Conservation (phyloP, 2,797 vertebrate genomes). For the Lacerta bilineata region DNA sequence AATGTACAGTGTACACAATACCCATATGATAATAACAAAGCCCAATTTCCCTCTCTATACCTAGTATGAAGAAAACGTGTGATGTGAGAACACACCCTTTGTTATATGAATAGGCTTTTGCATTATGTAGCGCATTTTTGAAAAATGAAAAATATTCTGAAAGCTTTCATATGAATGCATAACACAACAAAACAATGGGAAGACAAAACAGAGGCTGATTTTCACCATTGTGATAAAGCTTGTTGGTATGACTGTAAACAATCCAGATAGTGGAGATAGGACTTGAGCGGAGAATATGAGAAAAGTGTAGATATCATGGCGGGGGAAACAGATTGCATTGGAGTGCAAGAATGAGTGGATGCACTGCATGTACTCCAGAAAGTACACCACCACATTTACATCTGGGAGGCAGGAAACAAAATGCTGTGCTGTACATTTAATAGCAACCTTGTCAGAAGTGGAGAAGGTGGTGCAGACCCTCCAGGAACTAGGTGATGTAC, state of each 20-base stretch:
- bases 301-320: conserved; percentile 66
- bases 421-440: conserved; percentile 77
- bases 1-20: not conserved
- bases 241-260: conserved; percentile 54
- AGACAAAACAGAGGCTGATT: conserved; percentile 67
- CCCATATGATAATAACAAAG: not conserved
- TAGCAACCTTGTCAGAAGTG: conserved; percentile 88
- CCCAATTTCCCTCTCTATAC: not conserved
- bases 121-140: conserved; percentile 30
- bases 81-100: conserved; percentile 15
- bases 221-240: conserved; percentile 52
- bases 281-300: conserved; percentile 57
- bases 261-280: conserved; percentile 66
- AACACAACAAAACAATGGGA: conserved; percentile 77
- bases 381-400: conserved; percentile 76
- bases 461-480: conserved; percentile 86
- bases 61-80: not conserved
- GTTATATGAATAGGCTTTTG: not conserved
- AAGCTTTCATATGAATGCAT: conserved; percentile 67
- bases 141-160: conserved; percentile 37
- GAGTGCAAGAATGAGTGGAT: conserved; percentile 69
- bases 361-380: conserved; percentile 65
- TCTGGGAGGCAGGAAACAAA: conserved; percentile 70
- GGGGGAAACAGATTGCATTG: conserved; percentile 50
- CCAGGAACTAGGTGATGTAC: conserved; percentile 82